phyloP scores from a whole-genome alignment of 2,797 vertebrate species.

The Acanthornis magna region DNA sequence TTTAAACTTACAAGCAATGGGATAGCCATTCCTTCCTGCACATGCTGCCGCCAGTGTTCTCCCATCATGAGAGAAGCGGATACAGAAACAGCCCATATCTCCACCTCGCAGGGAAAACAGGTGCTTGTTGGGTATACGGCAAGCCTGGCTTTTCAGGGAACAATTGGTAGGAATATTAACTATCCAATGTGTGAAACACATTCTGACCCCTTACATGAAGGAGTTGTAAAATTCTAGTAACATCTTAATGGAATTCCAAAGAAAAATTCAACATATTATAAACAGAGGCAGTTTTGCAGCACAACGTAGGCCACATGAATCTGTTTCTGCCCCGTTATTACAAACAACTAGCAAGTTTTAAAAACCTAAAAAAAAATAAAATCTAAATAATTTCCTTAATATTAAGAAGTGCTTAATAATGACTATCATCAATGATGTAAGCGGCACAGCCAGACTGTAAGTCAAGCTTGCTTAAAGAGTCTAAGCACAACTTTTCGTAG shows the following conservation, averaged over 20 bases:
- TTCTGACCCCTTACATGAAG: neutral
- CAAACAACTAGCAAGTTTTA: neutral
- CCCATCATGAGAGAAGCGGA: constrained; percentile 89
- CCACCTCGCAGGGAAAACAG: constrained; percentile 87
- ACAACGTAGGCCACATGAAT: neutral
- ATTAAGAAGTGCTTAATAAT: neutral
- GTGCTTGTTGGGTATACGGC: constrained; percentile 91
- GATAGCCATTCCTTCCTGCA: constrained; percentile 90
- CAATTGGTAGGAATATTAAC: neutral
- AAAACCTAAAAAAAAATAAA: neutral
- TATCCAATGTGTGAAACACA: neutral
- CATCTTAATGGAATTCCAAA: neutral
- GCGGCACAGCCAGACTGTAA: neutral
- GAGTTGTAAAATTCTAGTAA: neutral
- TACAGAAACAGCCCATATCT: constrained; percentile 89
- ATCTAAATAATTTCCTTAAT: neutral
- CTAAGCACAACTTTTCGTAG: neutral
- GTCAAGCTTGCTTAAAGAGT: neutral
- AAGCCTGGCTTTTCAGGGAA: constrained; percentile 79
- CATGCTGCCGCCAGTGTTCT: constrained; percentile 89
- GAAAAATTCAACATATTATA: neutral
- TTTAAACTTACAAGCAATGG: constrained; percentile 84
- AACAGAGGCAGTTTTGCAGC: neutral
- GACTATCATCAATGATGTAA: neutral
- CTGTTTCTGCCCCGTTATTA: neutral